A percentile compares a stretch with the other conserved stretches of the same genome.
phyloP scores from a whole-genome alignment of 2,888 invertebrate species.

The Cosmia trapezina region DNA sequence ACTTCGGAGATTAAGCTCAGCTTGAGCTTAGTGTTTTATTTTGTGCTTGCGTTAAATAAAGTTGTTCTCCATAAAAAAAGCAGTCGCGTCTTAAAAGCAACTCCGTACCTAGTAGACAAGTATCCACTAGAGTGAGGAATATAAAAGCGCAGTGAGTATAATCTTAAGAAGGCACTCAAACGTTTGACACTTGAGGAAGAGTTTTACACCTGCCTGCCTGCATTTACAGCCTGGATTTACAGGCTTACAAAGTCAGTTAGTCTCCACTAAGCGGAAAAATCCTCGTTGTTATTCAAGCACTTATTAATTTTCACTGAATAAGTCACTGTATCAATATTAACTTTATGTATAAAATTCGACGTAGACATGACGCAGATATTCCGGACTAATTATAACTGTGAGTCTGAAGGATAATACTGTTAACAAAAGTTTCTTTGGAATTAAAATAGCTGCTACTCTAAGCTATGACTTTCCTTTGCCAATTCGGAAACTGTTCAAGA shows the following conservation, averaged over 20 bases:
- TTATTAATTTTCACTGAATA: too few species aligned
- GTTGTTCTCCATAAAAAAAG: too few species aligned
- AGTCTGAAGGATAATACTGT: background rate
- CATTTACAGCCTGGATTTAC: constrained; percentile 1
- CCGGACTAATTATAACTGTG: too few species aligned
- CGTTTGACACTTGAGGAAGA: constrained; percentile 39
- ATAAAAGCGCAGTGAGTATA: constrained; percentile 35
- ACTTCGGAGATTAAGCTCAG: too few species aligned
- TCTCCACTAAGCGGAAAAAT: too few species aligned
- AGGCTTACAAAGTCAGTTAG: too few species aligned
- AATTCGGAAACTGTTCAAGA: background rate
- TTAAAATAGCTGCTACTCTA: background rate
- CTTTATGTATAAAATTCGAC: too few species aligned
- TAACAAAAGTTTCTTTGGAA: background rate
- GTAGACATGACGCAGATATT: background rate
- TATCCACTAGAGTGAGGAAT: constrained; percentile 31
- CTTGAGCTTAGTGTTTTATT: too few species aligned
- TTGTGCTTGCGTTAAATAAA: too few species aligned
- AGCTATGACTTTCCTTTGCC: background rate
- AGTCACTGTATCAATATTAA: too few species aligned
- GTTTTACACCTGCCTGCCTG: constrained; percentile 43
- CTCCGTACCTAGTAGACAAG: constrained; percentile 26
- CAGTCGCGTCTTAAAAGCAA: constrained; percentile 21
- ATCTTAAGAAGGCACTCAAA: constrained; percentile 37
- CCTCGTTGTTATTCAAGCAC: too few species aligned